phyloP scores from a whole-genome alignment of 2,888 invertebrate species.

The Agrilus biguttatus region DNA sequence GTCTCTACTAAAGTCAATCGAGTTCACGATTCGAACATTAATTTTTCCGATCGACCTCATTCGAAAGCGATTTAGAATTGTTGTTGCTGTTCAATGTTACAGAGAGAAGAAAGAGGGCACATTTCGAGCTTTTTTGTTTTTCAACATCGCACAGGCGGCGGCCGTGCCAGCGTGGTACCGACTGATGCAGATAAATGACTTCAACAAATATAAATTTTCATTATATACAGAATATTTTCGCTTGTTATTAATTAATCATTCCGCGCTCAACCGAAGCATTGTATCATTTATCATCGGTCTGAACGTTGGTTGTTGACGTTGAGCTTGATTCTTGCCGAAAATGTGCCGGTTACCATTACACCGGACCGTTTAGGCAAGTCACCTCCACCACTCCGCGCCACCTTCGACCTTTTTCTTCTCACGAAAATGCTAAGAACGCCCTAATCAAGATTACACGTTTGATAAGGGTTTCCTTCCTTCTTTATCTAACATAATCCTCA shows the following conservation, averaged over 20 bases:
- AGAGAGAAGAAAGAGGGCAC: too few species aligned
- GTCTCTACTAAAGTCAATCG: neutral
- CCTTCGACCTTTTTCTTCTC: too few species aligned
- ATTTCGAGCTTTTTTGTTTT: neutral
- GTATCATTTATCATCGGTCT: conserved; percentile 21
- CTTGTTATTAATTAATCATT: conserved; percentile 25
- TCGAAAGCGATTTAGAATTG: neutral
- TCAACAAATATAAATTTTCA: conserved; percentile 9
- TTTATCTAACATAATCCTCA: too few species aligned
- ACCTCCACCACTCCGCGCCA: too few species aligned
- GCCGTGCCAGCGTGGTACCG: conserved; percentile 1
- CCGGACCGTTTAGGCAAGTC: too few species aligned
- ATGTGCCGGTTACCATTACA: too few species aligned
- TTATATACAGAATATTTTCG: conserved; percentile 20
- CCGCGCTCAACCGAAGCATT: conserved; percentile 18
- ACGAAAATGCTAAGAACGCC: too few species aligned
- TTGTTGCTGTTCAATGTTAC: neutral
- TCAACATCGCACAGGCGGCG: neutral
- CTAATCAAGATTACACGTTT: too few species aligned
- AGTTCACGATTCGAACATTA: neutral
- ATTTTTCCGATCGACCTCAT: neutral
- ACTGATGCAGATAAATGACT: conserved; percentile 8
- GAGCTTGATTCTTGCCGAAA: too few species aligned
- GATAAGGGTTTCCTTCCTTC: too few species aligned
- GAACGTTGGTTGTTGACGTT: conserved; percentile 8